Percentiles rank a stretch among this genome's conserved stretches.
Conservation (phyloP, 2,113 vertebrate species). For the Scomber japonicus region DNA sequence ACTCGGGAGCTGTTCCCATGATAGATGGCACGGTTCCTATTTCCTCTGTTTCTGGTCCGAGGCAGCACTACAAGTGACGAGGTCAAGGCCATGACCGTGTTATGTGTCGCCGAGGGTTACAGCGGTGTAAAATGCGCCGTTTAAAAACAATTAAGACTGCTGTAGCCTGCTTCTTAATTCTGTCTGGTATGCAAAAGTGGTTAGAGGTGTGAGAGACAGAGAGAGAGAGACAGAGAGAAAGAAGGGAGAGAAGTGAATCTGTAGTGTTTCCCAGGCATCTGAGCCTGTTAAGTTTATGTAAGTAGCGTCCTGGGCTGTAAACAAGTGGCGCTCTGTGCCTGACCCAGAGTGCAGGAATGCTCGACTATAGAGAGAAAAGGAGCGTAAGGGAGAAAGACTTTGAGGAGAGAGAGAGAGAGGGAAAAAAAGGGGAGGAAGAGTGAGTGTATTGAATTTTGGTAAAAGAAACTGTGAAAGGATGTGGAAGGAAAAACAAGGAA, state of each 20-base stretch:
- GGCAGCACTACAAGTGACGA: constrained; percentile 2
- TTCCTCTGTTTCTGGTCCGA: not conserved
- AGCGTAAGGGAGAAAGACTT: constrained; percentile 23
- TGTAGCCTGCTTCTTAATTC: constrained; percentile 47
- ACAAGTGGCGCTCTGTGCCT: constrained; percentile 80
- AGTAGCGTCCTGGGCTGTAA: constrained; percentile 72
- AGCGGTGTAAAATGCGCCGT: constrained; percentile 5
- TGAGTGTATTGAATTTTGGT: constrained; percentile 41
- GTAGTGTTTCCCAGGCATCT: constrained; percentile 76
- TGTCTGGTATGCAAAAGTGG: constrained; percentile 50
- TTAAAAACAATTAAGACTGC: constrained; percentile 38
- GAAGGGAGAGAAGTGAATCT: constrained; percentile 43
- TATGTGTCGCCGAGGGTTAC: not conserved
- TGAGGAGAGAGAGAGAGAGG: constrained; percentile 5
- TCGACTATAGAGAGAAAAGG: constrained; percentile 28
- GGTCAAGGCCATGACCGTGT: not conserved
- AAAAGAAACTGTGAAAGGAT: constrained; percentile 48
- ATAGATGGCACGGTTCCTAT: not conserved
- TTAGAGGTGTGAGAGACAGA: constrained; percentile 18
- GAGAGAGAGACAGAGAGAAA: constrained; percentile 4
- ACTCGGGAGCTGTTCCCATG: constrained; percentile 8
- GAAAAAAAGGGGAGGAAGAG: constrained; percentile 12
- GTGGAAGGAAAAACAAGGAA: constrained; percentile 45
- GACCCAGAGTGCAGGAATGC: constrained; percentile 68
- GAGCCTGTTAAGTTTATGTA: constrained; percentile 76